phyloP scores from a whole-genome alignment of 2,888 invertebrate species.

The Aleiodes testaceus region DNA sequence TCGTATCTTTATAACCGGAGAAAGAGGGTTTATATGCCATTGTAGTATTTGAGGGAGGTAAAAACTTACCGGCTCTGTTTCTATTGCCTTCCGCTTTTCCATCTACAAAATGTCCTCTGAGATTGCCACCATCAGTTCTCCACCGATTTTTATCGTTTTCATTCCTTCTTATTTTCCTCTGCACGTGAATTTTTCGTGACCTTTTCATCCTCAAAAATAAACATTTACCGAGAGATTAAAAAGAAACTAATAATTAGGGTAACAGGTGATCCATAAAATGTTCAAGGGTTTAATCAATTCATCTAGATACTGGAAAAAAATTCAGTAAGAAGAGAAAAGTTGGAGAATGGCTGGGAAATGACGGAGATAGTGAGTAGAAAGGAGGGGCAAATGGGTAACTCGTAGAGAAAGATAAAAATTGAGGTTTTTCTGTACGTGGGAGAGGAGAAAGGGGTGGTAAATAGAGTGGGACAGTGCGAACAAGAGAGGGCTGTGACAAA shows the following conservation, averaged over 20 bases:
- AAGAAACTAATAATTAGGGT: too few species aligned
- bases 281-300: too few species aligned
- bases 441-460: constrained; percentile 55
- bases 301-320: not conserved
- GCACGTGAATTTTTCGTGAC: too few species aligned
- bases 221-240: not conserved
- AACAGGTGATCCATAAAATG: too few species aligned
- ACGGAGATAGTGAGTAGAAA: constrained; percentile 36
- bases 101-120: not conserved
- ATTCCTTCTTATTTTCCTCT: not conserved
- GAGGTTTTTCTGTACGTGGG: constrained; percentile 32
- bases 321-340: not conserved
- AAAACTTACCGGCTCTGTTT: constrained; percentile 12
- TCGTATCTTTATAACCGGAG: constrained; percentile 40
- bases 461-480: constrained; percentile 70
- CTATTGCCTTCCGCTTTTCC: not conserved
- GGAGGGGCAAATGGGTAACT: constrained; percentile 16
- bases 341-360: constrained; percentile 18
- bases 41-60: constrained; percentile 9
- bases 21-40: constrained; percentile 27
- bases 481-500: constrained; percentile 66
- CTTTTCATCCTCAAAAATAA: too few species aligned
- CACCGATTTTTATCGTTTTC: not conserved
- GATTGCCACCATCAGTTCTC: constrained; percentile 6
- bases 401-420: constrained; percentile 24